These are phyloP conservation scores for Ceratotherium simum DNA, from an alignment of 2,113 vertebrate genomes.

Conservation along the genomic window DNA sequence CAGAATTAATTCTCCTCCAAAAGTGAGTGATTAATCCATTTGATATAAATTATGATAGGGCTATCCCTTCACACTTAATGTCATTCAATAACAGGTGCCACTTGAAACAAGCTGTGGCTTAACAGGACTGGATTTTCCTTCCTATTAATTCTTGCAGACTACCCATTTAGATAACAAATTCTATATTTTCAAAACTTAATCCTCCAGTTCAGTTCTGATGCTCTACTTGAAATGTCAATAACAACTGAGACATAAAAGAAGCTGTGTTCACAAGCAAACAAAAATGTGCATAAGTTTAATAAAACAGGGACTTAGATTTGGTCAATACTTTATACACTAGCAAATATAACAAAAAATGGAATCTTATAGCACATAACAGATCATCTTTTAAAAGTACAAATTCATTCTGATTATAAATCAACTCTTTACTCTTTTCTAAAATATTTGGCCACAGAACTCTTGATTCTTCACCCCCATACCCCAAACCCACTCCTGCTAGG, in stretches of 20 bases:
- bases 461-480: background rate
- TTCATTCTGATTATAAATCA: constrained; percentile 30
- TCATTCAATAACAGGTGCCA: constrained; percentile 18
- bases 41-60: constrained; percentile 41
- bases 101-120: constrained; percentile 20
- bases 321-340: constrained; percentile 38
- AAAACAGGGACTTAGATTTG: background rate
- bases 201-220: constrained; percentile 27
- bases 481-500: background rate
- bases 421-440: constrained; percentile 44
- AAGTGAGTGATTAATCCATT: background rate
- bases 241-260: constrained; percentile 30
- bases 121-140: background rate
- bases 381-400: constrained; percentile 33
- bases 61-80: background rate
- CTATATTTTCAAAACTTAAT: constrained; percentile 31
- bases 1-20: background rate
- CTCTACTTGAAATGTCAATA: constrained; percentile 37
- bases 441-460: background rate
- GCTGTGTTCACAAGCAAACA: background rate
- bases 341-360: constrained; percentile 50
- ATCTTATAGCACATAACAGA: background rate
- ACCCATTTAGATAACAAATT: constrained; percentile 40
- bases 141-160: constrained; percentile 12
- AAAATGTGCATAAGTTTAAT: background rate